Base-by-base conservation (phyloP, 2,888 invertebrate species). In the Nebria brevicollis region DNA sequence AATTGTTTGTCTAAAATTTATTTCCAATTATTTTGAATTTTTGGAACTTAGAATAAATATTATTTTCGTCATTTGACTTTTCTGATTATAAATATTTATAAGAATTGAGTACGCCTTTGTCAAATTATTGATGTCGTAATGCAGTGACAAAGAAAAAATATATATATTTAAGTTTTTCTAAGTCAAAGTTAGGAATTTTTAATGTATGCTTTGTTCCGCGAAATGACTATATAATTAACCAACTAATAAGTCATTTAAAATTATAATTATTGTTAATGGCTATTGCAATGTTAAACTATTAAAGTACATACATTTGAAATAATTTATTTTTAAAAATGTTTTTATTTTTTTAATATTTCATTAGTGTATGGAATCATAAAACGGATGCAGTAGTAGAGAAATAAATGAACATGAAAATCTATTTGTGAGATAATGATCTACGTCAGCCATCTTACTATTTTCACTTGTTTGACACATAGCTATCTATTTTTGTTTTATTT, bases 81-180 rank as follows among this genome's bases (percentile, higher is more conserved):
- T 54, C 54, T 54, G 54, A 54, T 54, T 54, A 54, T 54, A 54
- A 54, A 54, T 54, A 54, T 54, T 54, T 54, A 54, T 54, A 54
- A 54, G 54, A 20, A 54, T 54, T 54, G 8, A 54, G 8, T 6
- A 11, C 54, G 54, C 13, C 8, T 54, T 54, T 54, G 54, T 54
- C 54, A 54, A 34, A 11, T 54, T 54, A 54, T 54, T 54, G 54
- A 54, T 54, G 54, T 54, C 54, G 13, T 54, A 54, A 54, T 54
- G 8, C 4, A 3, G 2, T 54, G 54, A 54, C 13, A 54, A 54
- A 54, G 54, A 54, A 54, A 8, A 8, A 54, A 34, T 34, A 34
- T 34, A 54, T 54, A 13, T 54, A 54, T 54, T 54, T 54, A 54
- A 54, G 8, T 54, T 6, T 54, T 54, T 54, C 8, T 54, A 54